A percentile compares a stretch with the other conserved stretches of the same genome.
Conservation (phyloP, 2,797 vertebrate genomes). For the Neopelma chrysocephalum region DNA sequence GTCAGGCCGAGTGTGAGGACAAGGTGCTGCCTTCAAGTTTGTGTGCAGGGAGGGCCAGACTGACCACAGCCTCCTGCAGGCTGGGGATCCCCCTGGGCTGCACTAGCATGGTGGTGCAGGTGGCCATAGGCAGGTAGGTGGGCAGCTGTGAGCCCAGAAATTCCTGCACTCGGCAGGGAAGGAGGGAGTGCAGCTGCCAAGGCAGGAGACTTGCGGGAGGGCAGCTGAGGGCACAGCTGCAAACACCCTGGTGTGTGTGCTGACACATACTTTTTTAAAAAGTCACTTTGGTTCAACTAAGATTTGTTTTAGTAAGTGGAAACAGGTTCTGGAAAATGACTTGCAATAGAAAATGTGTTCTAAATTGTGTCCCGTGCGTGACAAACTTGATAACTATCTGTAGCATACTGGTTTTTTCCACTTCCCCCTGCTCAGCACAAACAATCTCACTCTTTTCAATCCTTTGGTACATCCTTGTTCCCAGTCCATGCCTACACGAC, state of each 20-base stretch:
- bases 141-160: neutral
- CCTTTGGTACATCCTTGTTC: neutral
- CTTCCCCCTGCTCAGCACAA: neutral
- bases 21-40: accelerated
- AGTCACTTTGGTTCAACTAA: neutral
- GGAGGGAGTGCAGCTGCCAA: neutral
- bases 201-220: neutral
- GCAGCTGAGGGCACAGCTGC: neutral
- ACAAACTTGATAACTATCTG: neutral
- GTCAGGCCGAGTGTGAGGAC: accelerated
- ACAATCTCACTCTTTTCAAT: neutral
- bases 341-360: neutral
- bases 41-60: neutral
- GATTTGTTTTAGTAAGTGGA: neutral
- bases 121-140: accelerated
- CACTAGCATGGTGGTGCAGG: neutral
- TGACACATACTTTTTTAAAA: neutral
- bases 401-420: neutral
- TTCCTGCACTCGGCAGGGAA: neutral
- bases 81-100: neutral
- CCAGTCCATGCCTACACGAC: neutral
- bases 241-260: neutral
- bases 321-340: neutral
- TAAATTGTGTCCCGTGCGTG: neutral
- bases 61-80: neutral